A percentile compares a stretch with the other conserved stretches of the same genome.
Evolutionary conservation across 2,113 vertebrate genomes (phyloP).

Genomic region (Narcine bancroftii): DNA sequence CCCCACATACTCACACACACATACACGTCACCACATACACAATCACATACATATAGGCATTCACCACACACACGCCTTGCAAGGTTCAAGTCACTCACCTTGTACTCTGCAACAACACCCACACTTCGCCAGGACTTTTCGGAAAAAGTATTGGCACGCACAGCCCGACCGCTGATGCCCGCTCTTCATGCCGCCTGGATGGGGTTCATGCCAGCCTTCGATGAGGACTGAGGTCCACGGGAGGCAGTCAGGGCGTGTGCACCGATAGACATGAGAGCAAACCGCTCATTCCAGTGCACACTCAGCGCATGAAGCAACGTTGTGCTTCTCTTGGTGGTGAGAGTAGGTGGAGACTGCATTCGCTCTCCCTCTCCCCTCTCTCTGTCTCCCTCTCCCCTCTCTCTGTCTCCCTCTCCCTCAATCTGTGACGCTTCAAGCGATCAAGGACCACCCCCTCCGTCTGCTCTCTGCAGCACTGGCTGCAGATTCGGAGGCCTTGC

Average conservation of each 20-base stretch:
- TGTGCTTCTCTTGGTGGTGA: conserved; percentile 38
- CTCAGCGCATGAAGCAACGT: conserved; percentile 37
- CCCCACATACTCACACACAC: no score
- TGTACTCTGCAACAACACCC: conserved; percentile 83
- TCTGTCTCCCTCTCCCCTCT: conserved; percentile 40
- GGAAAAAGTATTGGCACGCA: conserved; percentile 85
- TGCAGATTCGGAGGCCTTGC: conserved; percentile 19
- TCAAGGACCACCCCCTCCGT: conserved; percentile 1
- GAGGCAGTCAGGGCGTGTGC: conserved; percentile 53
- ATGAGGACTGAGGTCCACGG: conserved; percentile 59
- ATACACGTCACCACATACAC: no score
- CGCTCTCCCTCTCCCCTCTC: not conserved
- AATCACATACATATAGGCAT: no score
- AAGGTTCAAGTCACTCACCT: conserved; percentile 65
- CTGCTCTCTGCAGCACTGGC: not conserved
- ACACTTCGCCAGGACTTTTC: conserved; percentile 87
- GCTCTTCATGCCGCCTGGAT: conserved; percentile 72
- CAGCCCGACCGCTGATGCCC: conserved; percentile 74
- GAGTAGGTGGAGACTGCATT: conserved; percentile 29
- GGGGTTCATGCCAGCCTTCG: conserved; percentile 60
- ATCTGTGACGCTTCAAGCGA: conserved; percentile 12
- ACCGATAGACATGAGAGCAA: conserved; percentile 42
- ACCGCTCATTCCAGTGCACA: conserved; percentile 41
- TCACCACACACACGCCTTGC: not conserved
- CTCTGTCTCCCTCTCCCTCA: not conserved